Evolutionary conservation across 2,797 vertebrate genomes (phyloP).

Genomic region (Myotis planiceps): DNA sequence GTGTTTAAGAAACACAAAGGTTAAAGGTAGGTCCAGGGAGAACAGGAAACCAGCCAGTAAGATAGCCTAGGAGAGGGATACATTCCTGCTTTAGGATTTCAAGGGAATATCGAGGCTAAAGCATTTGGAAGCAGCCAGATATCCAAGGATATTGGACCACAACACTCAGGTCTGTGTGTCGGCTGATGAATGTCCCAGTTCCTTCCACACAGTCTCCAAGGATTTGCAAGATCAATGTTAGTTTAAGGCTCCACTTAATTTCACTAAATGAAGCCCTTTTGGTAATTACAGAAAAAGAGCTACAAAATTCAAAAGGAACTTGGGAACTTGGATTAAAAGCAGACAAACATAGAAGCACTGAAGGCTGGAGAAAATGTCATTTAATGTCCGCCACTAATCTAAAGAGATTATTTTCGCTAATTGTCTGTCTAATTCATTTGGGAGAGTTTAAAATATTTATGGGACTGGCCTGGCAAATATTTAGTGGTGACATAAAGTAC

Average conservation of each 20-base stretch:
- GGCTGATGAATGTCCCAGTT: neutral
- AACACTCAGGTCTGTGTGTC: neutral
- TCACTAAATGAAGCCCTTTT: neutral
- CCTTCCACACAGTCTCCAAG: rapidly evolving
- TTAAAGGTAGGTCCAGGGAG: neutral
- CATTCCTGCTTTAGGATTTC: neutral
- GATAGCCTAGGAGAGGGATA: neutral
- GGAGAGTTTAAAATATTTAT: constrained; percentile 56
- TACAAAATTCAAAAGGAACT: constrained; percentile 22
- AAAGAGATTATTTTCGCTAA: neutral
- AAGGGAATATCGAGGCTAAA: neutral
- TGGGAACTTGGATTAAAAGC: neutral
- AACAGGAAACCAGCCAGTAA: neutral
- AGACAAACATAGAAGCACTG: neutral
- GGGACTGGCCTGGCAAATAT: constrained; percentile 34
- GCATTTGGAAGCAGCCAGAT: neutral
- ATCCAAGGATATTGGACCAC: neutral
- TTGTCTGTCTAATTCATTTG: neutral
- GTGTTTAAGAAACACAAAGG: neutral
- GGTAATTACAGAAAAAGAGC: neutral
- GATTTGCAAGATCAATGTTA: neutral
- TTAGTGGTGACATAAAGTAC: constrained; percentile 42
- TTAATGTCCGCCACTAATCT: neutral
- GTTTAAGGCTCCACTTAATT: neutral
- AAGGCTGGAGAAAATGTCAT: neutral